These are phyloP conservation scores for Bradysia coprophila DNA, from an alignment of 1,140 invertebrate species.

Conservation along the genomic window DNA sequence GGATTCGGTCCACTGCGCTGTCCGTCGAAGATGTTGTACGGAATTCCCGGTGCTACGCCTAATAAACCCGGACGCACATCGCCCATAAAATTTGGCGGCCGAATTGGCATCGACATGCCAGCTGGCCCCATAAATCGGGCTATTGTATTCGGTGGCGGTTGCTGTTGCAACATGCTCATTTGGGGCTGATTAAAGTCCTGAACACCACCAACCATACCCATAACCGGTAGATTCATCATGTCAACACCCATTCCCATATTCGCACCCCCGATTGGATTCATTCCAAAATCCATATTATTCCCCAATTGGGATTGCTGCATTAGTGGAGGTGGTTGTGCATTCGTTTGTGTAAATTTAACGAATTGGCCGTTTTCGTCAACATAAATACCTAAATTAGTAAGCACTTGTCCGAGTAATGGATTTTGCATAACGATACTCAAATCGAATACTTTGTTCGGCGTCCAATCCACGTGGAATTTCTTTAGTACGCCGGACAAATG, in stretches of 20 bases:
- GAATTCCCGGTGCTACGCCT: constrained; percentile 11
- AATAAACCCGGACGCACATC: constrained; percentile 8
- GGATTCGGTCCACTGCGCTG: too few species aligned
- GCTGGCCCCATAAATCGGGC: constrained; percentile 15
- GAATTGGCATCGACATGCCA: too few species aligned
- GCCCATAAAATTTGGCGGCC: constrained; percentile 12
- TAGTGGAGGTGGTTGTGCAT: constrained; percentile 24
- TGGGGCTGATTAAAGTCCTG: constrained; percentile 23
- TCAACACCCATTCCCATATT: constrained; percentile 15
- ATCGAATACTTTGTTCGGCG: constrained; percentile 30
- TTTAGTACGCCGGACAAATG: constrained; percentile 35
- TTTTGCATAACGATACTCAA: constrained; percentile 28
- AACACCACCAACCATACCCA: too few species aligned
- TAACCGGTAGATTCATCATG: too few species aligned
- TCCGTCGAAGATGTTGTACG: too few species aligned
- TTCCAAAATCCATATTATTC: constrained; percentile 8
- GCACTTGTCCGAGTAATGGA: constrained; percentile 29
- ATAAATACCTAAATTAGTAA: constrained; percentile 31
- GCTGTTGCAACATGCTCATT: neutral
- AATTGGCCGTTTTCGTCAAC: constrained; percentile 32
- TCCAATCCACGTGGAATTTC: constrained; percentile 30
- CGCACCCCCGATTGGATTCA: constrained; percentile 22
- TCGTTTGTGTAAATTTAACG: constrained; percentile 27
- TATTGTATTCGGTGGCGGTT: constrained; percentile 14
- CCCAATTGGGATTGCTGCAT: constrained; percentile 23